These are phyloP conservation scores for Thamnophis sirtalis DNA, from an alignment of 2,113 vertebrate species.

Conservation along the genomic window DNA sequence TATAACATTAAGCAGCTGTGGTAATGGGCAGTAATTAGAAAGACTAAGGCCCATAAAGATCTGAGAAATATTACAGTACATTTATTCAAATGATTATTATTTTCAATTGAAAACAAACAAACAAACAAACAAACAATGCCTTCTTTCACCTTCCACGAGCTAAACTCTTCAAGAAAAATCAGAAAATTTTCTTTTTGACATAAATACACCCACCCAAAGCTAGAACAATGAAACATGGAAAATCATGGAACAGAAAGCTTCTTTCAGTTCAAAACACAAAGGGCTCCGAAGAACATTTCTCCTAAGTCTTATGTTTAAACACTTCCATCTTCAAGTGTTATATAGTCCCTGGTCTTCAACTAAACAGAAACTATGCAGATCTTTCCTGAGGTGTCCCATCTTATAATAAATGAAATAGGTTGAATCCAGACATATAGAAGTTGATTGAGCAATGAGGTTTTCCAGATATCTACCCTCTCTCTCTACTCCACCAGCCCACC, in stretches of 20 bases:
- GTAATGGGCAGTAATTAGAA: slow-evolving; percentile 46
- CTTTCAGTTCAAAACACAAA: neutral
- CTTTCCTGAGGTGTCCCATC: neutral
- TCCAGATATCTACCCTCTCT: neutral
- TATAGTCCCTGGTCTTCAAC: neutral
- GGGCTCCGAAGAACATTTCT: neutral
- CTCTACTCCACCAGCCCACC: neutral
- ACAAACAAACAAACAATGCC: neutral
- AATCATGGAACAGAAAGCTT: neutral
- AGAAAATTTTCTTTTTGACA: neutral
- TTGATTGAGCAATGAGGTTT: neutral
- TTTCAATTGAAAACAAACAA: slow-evolving; percentile 2
- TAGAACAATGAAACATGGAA: neutral
- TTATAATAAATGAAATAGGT: neutral
- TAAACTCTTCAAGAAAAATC: neutral
- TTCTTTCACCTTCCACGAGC: neutral
- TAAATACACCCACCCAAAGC: neutral
- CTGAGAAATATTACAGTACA: slow-evolving; percentile 46
- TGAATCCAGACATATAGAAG: neutral
- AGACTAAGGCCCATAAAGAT: slow-evolving; percentile 19
- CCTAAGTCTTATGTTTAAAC: neutral
- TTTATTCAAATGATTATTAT: slow-evolving; percentile 36
- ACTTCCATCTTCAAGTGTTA: neutral
- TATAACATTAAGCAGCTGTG: slow-evolving; percentile 39
- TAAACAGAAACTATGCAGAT: neutral